Base-by-base conservation (phyloP, 2,888 invertebrate species). In the Thera britannica region DNA sequence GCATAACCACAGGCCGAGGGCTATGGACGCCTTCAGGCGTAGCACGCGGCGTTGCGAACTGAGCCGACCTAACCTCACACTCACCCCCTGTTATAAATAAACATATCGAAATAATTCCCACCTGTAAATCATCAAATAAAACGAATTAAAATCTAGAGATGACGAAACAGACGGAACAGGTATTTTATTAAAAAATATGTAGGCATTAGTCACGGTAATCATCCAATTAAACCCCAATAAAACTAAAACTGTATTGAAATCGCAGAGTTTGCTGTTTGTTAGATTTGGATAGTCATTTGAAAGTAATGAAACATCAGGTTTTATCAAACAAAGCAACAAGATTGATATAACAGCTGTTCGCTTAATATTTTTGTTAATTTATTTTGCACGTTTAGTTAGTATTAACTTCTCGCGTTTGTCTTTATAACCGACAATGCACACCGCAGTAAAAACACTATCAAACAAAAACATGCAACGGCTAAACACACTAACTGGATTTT, bases 1-100 rank as follows among this genome's bases (percentile, higher is more conserved):
- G 83, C 80, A 66, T 82, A 83, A 80, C 77, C 85, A 83, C 78
- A 74, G 78, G 67, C 77, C 72, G 54, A 70, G 60, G 65, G 65
- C 52, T 52, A 67, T 65, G 52, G 74, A 68, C 66, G 79, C 86
- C 82, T 74, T 89, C 83, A 85, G 81, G 87, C 91, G 86, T 90
- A 81, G 83, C 81, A 78, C 75, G 75, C 79, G 74, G 71, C 76
- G 74, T 75, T 77, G 79, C 75, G 76, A 76, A 78, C 73, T 7
- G 44, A 62, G 41, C 67, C 66, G 54, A 61, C 49, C 6, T 35
- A 62, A 67, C 67, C 68, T 72, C 61, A 57, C 52, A 23, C 23
- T 23, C 23, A 23, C 23, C 23, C 77, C 69, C 64, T 65, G 54
- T 70, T 70, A 70, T 73, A 72, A 75, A 73, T 72, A 73, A 72